Evolutionary conservation across 2,888 invertebrate species (phyloP), one percentile per base, ranked within the genome.

Genomic region (Andrena trimmerana): DNA sequence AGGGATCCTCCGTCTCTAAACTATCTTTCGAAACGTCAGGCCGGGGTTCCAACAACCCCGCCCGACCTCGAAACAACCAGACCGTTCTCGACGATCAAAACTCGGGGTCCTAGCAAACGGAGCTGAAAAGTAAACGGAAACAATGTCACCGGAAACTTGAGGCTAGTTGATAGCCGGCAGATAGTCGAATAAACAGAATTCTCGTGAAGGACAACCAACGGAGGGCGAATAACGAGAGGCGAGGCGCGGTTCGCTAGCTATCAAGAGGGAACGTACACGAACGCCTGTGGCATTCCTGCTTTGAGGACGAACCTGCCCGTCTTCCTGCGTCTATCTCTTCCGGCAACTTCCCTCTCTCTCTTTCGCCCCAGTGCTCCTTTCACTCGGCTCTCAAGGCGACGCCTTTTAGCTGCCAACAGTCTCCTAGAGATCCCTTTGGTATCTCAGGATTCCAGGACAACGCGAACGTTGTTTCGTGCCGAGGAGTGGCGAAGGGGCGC

Each of bases 221-320:
- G 66, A 29, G 68, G 48, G 72, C 36, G 75, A 79, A 82, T 78
- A 78, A 82, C 78, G 83, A 79, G 75, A 78, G 71, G 8, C 66
- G n/a, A 29, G 31, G 70, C 48, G 42, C 50, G 59, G 70, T 69
- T 69, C 42, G 62, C 77, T 31, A n/a, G 63, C 68, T 73, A 78
- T 78, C 78, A 57, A 59, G 59, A 59, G 63, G n/a, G 60, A 70
- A 33, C 80, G 82, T 83, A 36, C 68, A 78, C 80, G 70, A 84
- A 86, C 81, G 87, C 87, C 81, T 68, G 36, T 62, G 86, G 85
- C 86, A 87, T 87, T 84, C 86, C 84, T 81, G 85, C 90, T 88
- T 89, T 87, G 89, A 86, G 81, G 82, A 80, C 75, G 79, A 62
- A 48, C 52, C 50, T 50, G 24, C 29, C 69, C 65, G 65, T 72